Percentiles rank a stretch among this genome's conserved stretches.
Conservation (phyloP, 2,888 invertebrate genomes). For the Dynastes grantii region DNA sequence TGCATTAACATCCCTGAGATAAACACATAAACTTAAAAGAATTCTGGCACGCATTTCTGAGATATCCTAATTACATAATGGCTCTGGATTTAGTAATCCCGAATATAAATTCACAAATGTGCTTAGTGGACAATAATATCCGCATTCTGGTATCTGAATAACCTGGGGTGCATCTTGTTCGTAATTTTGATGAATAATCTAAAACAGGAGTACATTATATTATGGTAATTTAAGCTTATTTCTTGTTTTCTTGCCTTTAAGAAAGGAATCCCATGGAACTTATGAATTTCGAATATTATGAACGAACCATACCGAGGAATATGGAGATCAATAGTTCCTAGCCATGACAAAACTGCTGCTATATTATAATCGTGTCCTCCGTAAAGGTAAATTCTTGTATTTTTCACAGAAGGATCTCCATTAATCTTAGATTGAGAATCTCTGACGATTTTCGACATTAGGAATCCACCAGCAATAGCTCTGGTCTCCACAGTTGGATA, state of each 20-base stretch:
- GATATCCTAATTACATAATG: neutral
- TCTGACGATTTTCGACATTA: conserved; percentile 32
- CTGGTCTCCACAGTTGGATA: conserved; percentile 62
- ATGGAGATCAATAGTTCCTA: conserved; percentile 69
- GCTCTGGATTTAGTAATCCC: neutral
- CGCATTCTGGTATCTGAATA: conserved; percentile 75
- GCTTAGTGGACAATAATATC: conserved; percentile 73
- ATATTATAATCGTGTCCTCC: conserved; percentile 74
- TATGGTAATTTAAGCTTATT: too few relatives aligned
- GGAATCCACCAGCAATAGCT: conserved; percentile 58
- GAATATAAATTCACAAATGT: conserved; percentile 68
- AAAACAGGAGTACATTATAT: neutral
- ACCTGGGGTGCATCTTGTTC: conserved; percentile 69
- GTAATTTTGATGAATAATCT: conserved; percentile 69
- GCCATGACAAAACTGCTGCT: conserved; percentile 68
- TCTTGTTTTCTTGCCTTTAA: neutral
- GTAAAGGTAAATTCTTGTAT: conserved; percentile 63
- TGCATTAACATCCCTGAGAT: too few relatives aligned
- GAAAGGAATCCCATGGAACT: conserved; percentile 65
- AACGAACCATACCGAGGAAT: conserved; percentile 61
- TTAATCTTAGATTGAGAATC: conserved; percentile 35
- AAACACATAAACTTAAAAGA: too few relatives aligned
- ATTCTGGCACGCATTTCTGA: too few relatives aligned
- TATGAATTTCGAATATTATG: conserved; percentile 61
- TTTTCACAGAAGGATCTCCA: neutral